A percentile compares a stretch with the other conserved stretches of the same genome.
These are phyloP conservation scores for Drosophila serrata DNA, from an alignment of 1,140 invertebrate genomes.

Conservation along the genomic window DNA sequence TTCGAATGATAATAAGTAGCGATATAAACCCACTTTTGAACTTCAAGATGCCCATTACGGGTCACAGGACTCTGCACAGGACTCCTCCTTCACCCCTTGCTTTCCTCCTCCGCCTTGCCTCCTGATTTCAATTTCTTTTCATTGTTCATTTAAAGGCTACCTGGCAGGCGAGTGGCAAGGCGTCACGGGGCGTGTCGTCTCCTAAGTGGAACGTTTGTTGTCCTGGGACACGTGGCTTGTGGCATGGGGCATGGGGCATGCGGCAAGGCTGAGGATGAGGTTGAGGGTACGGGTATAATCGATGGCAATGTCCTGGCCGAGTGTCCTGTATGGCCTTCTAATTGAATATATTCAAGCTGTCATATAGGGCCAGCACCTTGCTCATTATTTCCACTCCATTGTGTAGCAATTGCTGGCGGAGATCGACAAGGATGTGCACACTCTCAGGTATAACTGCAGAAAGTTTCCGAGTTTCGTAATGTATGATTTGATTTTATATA, in stretches of 20 bases:
- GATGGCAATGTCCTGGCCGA: background rate
- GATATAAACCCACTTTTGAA: too few species aligned
- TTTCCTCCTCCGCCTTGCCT: background rate
- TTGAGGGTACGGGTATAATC: slow-evolving; percentile 4
- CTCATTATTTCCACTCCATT: slow-evolving; percentile 4
- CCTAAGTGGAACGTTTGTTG: slow-evolving; percentile 29
- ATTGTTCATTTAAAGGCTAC: slow-evolving; percentile 68
- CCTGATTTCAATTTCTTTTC: slow-evolving; percentile 15
- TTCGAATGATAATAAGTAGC: too few species aligned
- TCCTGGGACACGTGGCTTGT: slow-evolving; percentile 33
- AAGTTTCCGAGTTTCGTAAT: slow-evolving; percentile 52
- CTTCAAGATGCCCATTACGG: background rate
- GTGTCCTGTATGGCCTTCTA: slow-evolving; percentile 40
- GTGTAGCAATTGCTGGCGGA: background rate
- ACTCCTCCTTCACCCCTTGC: background rate
- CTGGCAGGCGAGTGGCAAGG: slow-evolving; percentile 18
- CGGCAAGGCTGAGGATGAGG: background rate
- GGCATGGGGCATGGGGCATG: background rate
- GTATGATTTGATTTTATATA: slow-evolving; percentile 35
- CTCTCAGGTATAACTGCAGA: slow-evolving; percentile 41
- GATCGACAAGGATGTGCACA: background rate
- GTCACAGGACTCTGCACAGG: background rate
- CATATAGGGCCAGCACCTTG: slow-evolving; percentile 3
- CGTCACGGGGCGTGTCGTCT: slow-evolving; percentile 8
- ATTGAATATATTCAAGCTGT: slow-evolving; percentile 65